A percentile compares a stretch with the other conserved stretches of the same genome.
phyloP scores from a whole-genome alignment of 2,888 invertebrate genomes.

The Camponotus fellah region DNA sequence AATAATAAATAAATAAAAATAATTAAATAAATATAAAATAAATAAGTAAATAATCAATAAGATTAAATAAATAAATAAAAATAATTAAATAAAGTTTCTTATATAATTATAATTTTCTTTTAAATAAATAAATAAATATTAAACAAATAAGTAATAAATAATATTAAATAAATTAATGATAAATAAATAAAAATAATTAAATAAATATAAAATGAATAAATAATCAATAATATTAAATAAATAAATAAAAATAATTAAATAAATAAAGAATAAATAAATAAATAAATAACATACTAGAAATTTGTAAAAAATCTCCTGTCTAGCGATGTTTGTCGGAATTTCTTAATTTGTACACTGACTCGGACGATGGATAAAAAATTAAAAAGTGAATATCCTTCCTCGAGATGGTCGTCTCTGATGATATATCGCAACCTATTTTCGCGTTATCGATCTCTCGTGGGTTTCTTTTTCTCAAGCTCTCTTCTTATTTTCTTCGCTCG shows the following conservation, averaged over 20 bases:
- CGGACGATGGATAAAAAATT: not conserved
- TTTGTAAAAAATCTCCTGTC: not conserved
- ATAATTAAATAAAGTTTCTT: too few relatives aligned
- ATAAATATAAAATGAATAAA: too few relatives aligned
- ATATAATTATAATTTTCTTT: not conserved
- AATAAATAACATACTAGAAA: not conserved
- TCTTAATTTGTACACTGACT: not conserved
- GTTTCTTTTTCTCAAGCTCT: conserved; percentile 35
- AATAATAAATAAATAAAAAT: too few relatives aligned
- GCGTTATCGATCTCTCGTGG: conserved; percentile 15
- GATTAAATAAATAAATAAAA: too few relatives aligned
- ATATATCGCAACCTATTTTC: conserved; percentile 24
- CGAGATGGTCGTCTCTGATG: not conserved
- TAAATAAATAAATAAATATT: not conserved
- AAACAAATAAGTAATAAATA: too few relatives aligned
- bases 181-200: too few relatives aligned
- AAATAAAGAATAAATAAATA: too few relatives aligned
- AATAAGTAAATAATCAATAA: too few relatives aligned
- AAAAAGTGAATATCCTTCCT: not conserved
- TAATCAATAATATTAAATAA: too few relatives aligned
- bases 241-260: not conserved
- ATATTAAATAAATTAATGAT: too few relatives aligned
- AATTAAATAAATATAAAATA: too few relatives aligned
- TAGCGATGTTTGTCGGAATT: not conserved
- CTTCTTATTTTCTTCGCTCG: conserved; percentile 16